Evolutionary conservation across 2,113 vertebrate species (phyloP).

Genomic region (Antechinus stuartii): DNA sequence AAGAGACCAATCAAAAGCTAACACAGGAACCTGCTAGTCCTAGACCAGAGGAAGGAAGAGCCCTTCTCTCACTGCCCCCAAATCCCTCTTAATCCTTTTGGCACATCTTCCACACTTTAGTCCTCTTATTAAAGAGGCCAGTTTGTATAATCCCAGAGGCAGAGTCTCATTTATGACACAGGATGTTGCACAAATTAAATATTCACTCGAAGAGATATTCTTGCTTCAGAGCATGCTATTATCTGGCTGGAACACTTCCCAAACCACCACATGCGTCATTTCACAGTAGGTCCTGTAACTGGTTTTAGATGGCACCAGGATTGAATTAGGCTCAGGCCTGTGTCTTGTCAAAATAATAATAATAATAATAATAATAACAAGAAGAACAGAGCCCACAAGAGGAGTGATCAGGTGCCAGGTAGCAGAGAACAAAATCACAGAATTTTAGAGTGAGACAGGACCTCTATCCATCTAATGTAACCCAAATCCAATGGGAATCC

Average conservation of each 20-base stretch:
- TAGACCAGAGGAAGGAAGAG: not conserved
- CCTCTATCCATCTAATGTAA: not conserved
- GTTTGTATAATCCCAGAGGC: constrained; percentile 18
- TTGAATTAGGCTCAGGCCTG: constrained; percentile 44
- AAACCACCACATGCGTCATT: not conserved
- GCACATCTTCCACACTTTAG: not conserved
- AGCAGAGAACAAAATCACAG: not conserved
- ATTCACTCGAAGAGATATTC: not conserved
- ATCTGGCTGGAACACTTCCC: not conserved
- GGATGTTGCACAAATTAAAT: not conserved
- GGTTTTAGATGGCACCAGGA: constrained; percentile 24
- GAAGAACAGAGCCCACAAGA: not conserved
- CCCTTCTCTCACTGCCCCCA: not conserved
- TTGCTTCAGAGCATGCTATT: not conserved
- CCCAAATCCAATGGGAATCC: not conserved
- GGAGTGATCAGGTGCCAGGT: not conserved
- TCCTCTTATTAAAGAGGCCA: constrained; percentile 26
- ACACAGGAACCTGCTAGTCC: constrained; percentile 14
- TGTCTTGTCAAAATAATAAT: constrained; percentile 1
- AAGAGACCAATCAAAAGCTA: constrained; percentile 13
- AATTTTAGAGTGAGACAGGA: not conserved
- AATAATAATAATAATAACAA: not conserved
- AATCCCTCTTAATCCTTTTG: constrained; percentile 5
- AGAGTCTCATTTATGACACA: not conserved
- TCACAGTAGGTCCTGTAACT: constrained; percentile 16